Percentiles rank a stretch among this genome's conserved stretches.
Evolutionary conservation across 2,797 vertebrate species (phyloP).

Genomic region (Malacoraja senta): DNA sequence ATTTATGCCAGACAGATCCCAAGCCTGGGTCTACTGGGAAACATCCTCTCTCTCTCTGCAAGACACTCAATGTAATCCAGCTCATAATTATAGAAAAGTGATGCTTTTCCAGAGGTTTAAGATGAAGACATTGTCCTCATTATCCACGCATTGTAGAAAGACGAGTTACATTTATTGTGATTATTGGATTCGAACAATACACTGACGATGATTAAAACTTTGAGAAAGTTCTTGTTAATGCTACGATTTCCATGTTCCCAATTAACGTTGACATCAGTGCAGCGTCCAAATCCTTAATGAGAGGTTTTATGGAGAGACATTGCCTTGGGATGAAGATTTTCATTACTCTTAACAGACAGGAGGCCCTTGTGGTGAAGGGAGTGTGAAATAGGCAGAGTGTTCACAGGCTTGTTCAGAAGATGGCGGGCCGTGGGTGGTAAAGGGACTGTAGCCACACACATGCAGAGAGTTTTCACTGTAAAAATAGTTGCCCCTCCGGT

Average conservation of each 20-base stretch:
- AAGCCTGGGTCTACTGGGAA: not conserved
- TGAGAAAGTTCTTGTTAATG: not conserved
- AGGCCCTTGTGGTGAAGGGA: not conserved
- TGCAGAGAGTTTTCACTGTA: not conserved
- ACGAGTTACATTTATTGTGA: not conserved
- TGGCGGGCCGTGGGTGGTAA: not conserved
- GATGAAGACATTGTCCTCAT: not conserved
- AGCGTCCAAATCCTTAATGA: not conserved
- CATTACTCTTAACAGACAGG: not conserved
- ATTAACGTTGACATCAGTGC: not conserved
- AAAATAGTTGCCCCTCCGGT: no score
- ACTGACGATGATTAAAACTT: not conserved
- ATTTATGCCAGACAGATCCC: no score
- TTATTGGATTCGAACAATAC: not conserved
- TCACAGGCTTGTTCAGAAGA: not conserved
- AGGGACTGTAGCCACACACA: not conserved
- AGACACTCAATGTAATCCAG: not conserved
- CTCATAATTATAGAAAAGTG: no score
- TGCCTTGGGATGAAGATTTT: not conserved
- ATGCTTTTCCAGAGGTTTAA: not conserved
- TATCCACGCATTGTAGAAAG: not conserved
- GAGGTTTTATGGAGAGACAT: not conserved
- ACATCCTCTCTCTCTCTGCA: not conserved
- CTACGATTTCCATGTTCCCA: not conserved
- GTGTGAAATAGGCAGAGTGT: not conserved